These are phyloP conservation scores for Drosophila lacicola DNA, from an alignment of 2,888 invertebrate genomes.

Conservation along the genomic window DNA sequence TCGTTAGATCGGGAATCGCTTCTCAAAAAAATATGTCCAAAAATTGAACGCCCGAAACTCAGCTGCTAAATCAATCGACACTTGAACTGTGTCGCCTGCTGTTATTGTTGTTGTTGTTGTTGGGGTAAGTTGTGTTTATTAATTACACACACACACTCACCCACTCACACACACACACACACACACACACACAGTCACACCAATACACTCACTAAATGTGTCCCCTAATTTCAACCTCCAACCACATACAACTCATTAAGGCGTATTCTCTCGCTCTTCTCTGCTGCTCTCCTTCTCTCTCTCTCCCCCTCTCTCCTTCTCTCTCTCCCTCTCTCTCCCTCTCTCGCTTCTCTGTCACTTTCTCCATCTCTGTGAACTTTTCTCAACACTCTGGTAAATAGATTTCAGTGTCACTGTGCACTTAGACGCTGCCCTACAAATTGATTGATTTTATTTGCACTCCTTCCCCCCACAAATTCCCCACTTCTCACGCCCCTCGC, in stretches of 20 bases:
- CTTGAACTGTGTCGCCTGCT: conserved; percentile 48
- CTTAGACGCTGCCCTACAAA: conserved; percentile 66
- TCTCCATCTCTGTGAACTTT: conserved; percentile 45
- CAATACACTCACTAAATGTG: conserved; percentile 34
- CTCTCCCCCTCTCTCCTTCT: not conserved
- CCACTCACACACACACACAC: conserved; percentile 3
- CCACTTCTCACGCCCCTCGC: not conserved
- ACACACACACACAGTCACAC: not conserved
- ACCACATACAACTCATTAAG: conserved; percentile 43
- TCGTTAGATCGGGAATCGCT: conserved; percentile 4
- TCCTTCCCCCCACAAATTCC: conserved; percentile 10
- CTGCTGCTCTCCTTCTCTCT: not conserved
- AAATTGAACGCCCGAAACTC: conserved; percentile 16
- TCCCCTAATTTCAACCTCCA: conserved; percentile 24
- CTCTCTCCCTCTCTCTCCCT: not conserved
- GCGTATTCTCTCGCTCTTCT: conserved; percentile 24
- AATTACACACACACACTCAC: conserved; percentile 51
- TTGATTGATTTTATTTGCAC: conserved; percentile 81
- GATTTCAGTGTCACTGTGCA: conserved; percentile 75
- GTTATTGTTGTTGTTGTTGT: conserved; percentile 26
- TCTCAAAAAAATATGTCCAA: conserved; percentile 5
- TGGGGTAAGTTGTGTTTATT: conserved; percentile 61
- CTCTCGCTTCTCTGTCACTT: not conserved
- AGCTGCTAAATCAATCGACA: conserved; percentile 75
- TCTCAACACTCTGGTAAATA: conserved; percentile 75